A percentile compares a stretch with the other conserved stretches of the same genome.
Evolutionary conservation across 2,797 vertebrate genomes (phyloP).

Genomic region (Artibeus lituratus): DNA sequence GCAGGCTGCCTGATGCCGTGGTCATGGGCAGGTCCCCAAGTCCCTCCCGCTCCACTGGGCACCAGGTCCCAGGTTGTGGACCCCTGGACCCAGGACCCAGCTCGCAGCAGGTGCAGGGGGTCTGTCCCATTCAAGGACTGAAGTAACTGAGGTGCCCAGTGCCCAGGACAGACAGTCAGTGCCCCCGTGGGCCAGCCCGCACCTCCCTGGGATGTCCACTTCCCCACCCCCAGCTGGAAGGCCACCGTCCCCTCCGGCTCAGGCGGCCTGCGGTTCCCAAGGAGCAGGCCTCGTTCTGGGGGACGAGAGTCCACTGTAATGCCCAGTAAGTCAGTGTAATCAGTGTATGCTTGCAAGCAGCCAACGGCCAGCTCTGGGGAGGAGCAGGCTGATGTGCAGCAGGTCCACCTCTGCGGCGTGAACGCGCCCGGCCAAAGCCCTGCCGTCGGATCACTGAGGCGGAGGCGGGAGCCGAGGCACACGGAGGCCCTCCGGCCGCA

Average conservation of each 20-base stretch:
- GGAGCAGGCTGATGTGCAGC: neutral
- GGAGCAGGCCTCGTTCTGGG: accelerated
- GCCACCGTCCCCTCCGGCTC: too few species aligned
- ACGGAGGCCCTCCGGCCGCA: neutral
- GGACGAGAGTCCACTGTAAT: neutral
- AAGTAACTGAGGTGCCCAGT: neutral
- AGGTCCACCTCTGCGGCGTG: accelerated
- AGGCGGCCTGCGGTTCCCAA: accelerated
- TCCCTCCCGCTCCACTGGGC: neutral
- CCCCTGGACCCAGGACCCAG: neutral
- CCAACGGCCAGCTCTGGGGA: accelerated
- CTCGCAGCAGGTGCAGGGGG: neutral
- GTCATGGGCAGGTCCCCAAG: accelerated
- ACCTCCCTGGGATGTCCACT: neutral
- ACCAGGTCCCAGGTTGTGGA: neutral
- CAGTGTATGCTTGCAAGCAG: accelerated
- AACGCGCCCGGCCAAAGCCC: accelerated
- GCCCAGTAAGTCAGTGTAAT: accelerated
- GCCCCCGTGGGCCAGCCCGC: neutral
- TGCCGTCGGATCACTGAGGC: accelerated
- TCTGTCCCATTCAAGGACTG: neutral
- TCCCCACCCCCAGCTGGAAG: neutral
- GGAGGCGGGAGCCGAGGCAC: accelerated
- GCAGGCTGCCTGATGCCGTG: neutral
- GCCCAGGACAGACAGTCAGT: neutral